Percentiles rank a stretch among this genome's conserved stretches.
phyloP scores from a whole-genome alignment of 64 coral and sea anemone genomes.

The Porites australiensis region DNA sequence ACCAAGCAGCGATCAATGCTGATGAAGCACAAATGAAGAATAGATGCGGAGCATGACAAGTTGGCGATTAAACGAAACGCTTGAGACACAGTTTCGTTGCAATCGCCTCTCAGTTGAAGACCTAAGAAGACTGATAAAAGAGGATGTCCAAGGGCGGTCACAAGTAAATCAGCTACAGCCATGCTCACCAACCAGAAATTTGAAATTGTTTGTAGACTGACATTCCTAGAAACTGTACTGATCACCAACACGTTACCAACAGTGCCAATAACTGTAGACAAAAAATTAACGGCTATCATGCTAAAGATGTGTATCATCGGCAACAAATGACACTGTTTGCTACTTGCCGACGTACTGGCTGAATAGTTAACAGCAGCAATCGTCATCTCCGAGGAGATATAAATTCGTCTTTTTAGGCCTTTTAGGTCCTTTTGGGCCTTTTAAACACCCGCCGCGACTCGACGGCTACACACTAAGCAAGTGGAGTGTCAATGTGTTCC shows the following conservation, averaged over 20 bases:
- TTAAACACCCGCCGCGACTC: too few species aligned
- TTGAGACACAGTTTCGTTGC: slow-evolving; percentile 53
- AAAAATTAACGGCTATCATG: slow-evolving; percentile 37
- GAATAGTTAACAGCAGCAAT: too few species aligned
- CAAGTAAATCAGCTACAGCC: slow-evolving; percentile 82
- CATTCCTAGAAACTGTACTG: slow-evolving; percentile 78
- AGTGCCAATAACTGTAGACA: slow-evolving; percentile 67
- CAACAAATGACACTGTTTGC: neutral
- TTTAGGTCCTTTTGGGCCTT: too few species aligned
- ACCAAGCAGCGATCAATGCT: slow-evolving; percentile 84
- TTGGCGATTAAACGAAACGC: slow-evolving; percentile 83
- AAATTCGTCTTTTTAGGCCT: too few species aligned
- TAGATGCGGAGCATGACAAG: slow-evolving; percentile 80
- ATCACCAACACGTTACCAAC: slow-evolving; percentile 86
- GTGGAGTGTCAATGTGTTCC: too few species aligned
- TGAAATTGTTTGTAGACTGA: slow-evolving; percentile 76
- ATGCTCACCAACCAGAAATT: slow-evolving; percentile 87
- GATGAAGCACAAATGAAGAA: slow-evolving; percentile 84
- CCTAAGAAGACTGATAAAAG: slow-evolving; percentile 72
- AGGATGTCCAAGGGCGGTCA: slow-evolving; percentile 76
- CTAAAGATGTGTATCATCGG: slow-evolving; percentile 28
- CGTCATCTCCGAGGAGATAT: too few species aligned
- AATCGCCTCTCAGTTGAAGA: slow-evolving; percentile 31
- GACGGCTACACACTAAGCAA: too few species aligned
- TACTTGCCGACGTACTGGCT: too few species aligned